These are phyloP conservation scores for Aegithalos caudatus DNA, from an alignment of 2,113 vertebrate species.

Conservation along the genomic window DNA sequence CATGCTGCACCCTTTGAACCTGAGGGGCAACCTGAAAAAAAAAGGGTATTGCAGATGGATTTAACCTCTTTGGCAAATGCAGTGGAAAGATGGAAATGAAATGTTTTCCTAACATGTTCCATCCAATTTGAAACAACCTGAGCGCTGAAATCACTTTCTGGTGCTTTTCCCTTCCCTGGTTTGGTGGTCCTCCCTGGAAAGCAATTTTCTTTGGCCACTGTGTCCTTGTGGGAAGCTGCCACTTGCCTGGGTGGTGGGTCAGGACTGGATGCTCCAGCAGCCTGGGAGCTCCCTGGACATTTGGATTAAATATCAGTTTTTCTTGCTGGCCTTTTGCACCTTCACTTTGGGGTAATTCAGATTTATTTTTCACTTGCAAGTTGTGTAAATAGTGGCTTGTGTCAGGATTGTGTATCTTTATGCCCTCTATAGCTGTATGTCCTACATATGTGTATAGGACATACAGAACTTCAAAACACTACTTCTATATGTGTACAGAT, in stretches of 20 bases:
- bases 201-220: neutral
- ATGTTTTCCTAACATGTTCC: neutral
- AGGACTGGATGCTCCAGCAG: neutral
- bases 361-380: neutral
- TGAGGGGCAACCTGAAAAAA: neutral
- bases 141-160: neutral
- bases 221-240: neutral
- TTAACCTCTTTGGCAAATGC: conserved; percentile 8
- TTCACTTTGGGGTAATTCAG: neutral
- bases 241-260: neutral
- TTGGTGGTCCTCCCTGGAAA: neutral
- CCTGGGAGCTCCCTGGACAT: neutral
- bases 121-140: neutral
- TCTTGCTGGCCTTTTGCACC: neutral
- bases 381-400: neutral
- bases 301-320: neutral
- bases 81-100: neutral
- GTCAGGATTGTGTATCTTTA: neutral
- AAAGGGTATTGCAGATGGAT: neutral
- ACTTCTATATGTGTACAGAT: fast-evolving
- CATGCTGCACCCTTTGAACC: neutral
- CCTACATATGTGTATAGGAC: neutral
- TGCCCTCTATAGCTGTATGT: neutral
- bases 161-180: neutral
- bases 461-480: neutral